Evolutionary conservation across 2,888 invertebrate species (phyloP), one percentile per base, ranked within the genome.

Genomic region (Plagodis dolabraria): DNA sequence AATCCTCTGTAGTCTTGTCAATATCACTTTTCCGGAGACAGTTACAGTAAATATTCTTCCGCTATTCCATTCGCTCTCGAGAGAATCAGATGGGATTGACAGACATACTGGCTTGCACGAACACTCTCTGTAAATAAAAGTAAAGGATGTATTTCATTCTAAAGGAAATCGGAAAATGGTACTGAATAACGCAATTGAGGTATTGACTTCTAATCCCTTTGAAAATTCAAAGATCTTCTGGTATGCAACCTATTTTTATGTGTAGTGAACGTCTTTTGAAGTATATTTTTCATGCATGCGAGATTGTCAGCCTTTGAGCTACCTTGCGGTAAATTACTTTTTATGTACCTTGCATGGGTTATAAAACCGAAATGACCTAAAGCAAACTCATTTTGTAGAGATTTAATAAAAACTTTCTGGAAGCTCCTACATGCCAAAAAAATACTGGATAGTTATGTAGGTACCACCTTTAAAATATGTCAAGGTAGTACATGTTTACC

Each of bases 11-110:
- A 47, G 46, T 57, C 53, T 44, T 34, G 46, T 53, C 53, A 49
- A 56, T 56, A 60, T 60, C 53, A 60, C 42, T 57, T 61, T 60
- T 49, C 49, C 33, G 42, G 40, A 40, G 49, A 60, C 36, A 22
- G 22, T 22, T 4, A 22, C 22, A 52, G 47, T 40, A 11, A 47
- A 55, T 44, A 51, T 22, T 38, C 55, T 52, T 52, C 49, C 53
- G 49, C 56, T 50, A 61, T 47, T 46, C 46, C 55, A 33, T 38
- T 33, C 11, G 33, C 47, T 61, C 60, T 50, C 56, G 2, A 11
- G 60, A 53, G 60, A 46, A 46, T 33, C 56, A 49, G 60, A 56
- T 57, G 60, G 47, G 56, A 57, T 61, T 53, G 60, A 61, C 53
- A 49, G 60, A 61, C 60, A 61, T 33, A 46, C 53, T 45, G 60